Evolutionary conservation across 2,888 invertebrate species (phyloP).

Genomic region (Eilema sororculum): DNA sequence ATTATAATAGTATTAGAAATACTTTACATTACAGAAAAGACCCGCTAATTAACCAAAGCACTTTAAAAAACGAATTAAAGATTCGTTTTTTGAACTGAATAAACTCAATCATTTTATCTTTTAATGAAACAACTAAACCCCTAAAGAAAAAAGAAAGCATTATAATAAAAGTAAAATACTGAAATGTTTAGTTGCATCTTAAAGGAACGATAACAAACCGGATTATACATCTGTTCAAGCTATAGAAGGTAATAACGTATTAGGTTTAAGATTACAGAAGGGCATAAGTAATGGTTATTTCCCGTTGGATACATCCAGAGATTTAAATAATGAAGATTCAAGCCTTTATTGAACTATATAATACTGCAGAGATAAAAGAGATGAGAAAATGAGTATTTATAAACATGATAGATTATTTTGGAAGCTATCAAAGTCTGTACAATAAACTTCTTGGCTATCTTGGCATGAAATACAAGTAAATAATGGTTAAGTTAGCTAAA

Average conservation of each 20-base stretch:
- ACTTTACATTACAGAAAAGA: background rate
- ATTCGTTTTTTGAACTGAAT: background rate
- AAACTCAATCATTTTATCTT: background rate
- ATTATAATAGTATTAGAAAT: constrained; percentile 16
- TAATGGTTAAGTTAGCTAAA: background rate
- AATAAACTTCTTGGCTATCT: no score
- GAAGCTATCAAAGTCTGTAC: no score
- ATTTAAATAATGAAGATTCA: constrained; percentile 26
- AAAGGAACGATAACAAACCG: constrained; percentile 39
- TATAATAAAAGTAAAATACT: constrained; percentile 25
- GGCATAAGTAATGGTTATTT: constrained; percentile 25
- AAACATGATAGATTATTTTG: no score
- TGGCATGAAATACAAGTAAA: no score
- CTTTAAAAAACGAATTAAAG: background rate
- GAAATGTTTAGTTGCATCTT: constrained; percentile 44
- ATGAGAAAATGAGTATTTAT: constrained; percentile 1
- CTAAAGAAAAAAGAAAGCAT: constrained; percentile 15
- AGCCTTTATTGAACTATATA: constrained; percentile 11
- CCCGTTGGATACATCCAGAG: constrained; percentile 20
- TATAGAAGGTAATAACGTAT: constrained; percentile 30
- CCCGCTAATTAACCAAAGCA: background rate
- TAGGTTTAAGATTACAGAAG: constrained; percentile 39
- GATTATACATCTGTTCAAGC: constrained; percentile 36
- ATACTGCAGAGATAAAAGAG: background rate
- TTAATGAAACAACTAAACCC: constrained; percentile 10